Base-by-base conservation (phyloP, 2,888 invertebrate genomes). In the Eristalinus sepulchralis region DNA sequence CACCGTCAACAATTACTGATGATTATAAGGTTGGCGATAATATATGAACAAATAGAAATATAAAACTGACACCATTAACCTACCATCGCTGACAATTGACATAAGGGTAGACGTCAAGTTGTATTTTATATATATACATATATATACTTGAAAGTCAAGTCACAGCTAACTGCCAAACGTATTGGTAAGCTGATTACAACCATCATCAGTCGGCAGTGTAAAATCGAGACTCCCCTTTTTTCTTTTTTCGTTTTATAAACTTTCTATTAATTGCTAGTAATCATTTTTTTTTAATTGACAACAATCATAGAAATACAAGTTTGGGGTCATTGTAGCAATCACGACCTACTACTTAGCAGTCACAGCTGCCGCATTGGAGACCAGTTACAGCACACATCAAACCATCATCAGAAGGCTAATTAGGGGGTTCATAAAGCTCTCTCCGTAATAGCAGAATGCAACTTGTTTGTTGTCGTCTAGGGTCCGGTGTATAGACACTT, bases 251-350 rank as follows among this genome's bases (percentile, higher is more conserved):
- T 47, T 76, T 71, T 72, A 39, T 71, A 31, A 24, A 71, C 75
- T 79, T 84, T 79, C 75, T 79, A 68, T 75, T 47, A 76, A 75
- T 76, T 66, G 75, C 62, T 33, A 34, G 33, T 62, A 83, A 73
- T 68, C 2, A 27, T 27, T 3, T 22, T 13, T 10, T 10, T 60
- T 22, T 55, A 80, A 76, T 71, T 60, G 60, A 71, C 47, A 62
- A 47, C 31, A 47, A 68, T 17, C 31, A 66, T 67, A 36, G 10
- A 64, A 39, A 13, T 17, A 17, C 47, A 47, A 47, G 63, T 47
- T 13, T 75, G 79, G 70, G 84, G 84, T 80, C 84, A 84, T 76
- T 80, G 72, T 64, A 66, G 60, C 72, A 27, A 67, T 34, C 13
- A 60, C 72, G 71, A 79, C 79, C 79, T 34, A 71, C 33, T 60